Evolutionary conservation across 2,888 invertebrate genomes (phyloP).

Genomic region (Tiliacea citrago): DNA sequence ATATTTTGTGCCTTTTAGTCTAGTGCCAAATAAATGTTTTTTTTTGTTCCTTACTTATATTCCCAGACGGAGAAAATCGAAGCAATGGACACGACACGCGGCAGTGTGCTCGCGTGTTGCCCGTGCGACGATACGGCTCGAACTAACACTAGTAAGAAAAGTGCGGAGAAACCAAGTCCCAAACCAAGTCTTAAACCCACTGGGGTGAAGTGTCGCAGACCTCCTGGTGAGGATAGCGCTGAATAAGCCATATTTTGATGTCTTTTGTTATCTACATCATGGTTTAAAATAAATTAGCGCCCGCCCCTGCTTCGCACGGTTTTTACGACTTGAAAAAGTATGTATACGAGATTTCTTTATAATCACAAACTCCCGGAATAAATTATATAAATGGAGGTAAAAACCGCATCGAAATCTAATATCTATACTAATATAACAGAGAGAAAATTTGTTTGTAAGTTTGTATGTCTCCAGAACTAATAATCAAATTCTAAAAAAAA

Average conservation of each 20-base stretch:
- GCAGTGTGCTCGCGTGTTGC: slow-evolving; percentile 85
- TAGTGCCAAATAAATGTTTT: background rate
- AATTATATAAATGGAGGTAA: background rate
- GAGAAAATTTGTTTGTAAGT: too few relatives aligned
- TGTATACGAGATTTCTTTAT: background rate
- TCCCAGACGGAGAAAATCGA: slow-evolving; percentile 84
- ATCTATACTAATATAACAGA: too few relatives aligned
- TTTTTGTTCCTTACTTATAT: background rate
- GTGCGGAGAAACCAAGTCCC: slow-evolving; percentile 27
- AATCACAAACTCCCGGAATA: background rate
- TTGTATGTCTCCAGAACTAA: too few relatives aligned
- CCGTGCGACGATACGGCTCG: slow-evolving; percentile 77
- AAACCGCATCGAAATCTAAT: background rate
- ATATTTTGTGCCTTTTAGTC: background rate
- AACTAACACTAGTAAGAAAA: slow-evolving; percentile 45
- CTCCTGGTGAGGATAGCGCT: slow-evolving; percentile 71
- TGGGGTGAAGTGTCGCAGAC: slow-evolving; percentile 73
- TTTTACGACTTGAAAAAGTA: background rate
- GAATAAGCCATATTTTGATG: background rate
- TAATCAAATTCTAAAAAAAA: too few relatives aligned
- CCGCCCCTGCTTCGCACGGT: background rate
- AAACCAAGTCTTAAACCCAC: slow-evolving; percentile 36
- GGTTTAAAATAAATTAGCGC: background rate
- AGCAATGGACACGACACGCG: slow-evolving; percentile 85
- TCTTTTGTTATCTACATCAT: background rate